Evolutionary conservation across 2,797 vertebrate species (phyloP), one percentile per base, ranked within the genome.

Genomic region (Pogonophryne albipinna): DNA sequence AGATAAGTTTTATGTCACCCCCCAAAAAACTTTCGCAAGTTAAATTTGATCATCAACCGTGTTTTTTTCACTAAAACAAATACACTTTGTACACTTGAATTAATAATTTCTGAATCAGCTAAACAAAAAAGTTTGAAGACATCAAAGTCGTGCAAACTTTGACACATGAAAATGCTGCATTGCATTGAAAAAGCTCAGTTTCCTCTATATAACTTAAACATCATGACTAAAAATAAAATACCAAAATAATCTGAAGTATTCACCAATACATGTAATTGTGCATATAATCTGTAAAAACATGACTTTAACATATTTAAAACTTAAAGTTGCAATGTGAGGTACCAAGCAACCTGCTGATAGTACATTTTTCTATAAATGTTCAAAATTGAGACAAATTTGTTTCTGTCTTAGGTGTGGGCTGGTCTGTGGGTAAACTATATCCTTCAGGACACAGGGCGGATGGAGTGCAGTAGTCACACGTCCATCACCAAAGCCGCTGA

Each of bases 371-470:
- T 38, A 38, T 38, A 38, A 38, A 38, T 38, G 34, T 38, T 38
- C 34, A 38, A 38, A 38, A 38, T 38, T 34, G 6, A 34, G 34
- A 1, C 34, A 34, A 34, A 38, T 38, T 38, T 58, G 6, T 1
- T 16, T 14, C 10, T 56, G 46, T 52, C 4, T 58, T 6, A 90
- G 81, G 68, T 90, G 20, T 90, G 85, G 88, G 90, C 86, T 12
- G 87, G 82, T 50, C 82, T 91, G 75, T 91, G 90, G 90, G 16
- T 87, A 42, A 82, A 85, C 62, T 91, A 86, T 17, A 16, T 88
- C 11, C 0, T 78, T 12, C 89, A 90, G 78, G 59, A 81, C 19
- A 91, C 89, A 2, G 87, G 87, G 7, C 90, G 89, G 71, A 86
- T 86, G 76, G 86, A 90, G 85, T 90, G 88, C 61, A 91, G 86